Evolutionary conservation across 2,113 vertebrate genomes (phyloP), one percentile per base, ranked within the genome.

Genomic region (Prunella fulvescens): DNA sequence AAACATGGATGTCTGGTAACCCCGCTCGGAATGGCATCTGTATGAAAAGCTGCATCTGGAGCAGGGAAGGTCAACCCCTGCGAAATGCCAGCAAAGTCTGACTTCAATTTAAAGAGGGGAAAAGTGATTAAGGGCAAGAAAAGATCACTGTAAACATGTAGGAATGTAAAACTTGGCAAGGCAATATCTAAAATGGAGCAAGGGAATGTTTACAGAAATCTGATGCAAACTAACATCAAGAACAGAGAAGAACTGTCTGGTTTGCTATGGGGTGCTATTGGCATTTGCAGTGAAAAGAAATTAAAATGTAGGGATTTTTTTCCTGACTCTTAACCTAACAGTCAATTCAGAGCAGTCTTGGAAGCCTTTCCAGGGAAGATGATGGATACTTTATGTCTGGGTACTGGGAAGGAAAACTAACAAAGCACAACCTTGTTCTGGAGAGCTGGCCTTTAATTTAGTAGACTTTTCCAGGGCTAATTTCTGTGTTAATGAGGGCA

Each of bases 131-230:
- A 88, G 72, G 88, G 86, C 57, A 94, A 64, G 76, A 48, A 95
- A 94, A 97, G 93, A 93, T 86, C 86, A 88, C 86, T 91, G 91
- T 84, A 96, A 96, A 96, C 86, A 97, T 56, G 90, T 7, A 93
- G 93, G 93, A 96, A 95, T 95, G 94, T 86, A 93, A 88, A 94
- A 96, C 92, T 96, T 96, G 95, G 94, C 96, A 88, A 74, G 51
- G 37, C 90, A 62, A 9, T 71, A 96, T 90, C 79, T 90, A 83
- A 96, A 93, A 93, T 11, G 72, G 56, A 96, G 92, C 69, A 51
- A 88, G 72, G 69, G 77, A 93, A 91, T 88, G 92, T 97, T 95
- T 93, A 94, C 80, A 90, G 64, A 88, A 96, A 93, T 96, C 74
- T 78, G 90, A 88, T 83, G 93, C 79, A 90, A n/a, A 54, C 70